phyloP scores from a whole-genome alignment of 2,888 invertebrate genomes.

The Agriotes lineatus region DNA sequence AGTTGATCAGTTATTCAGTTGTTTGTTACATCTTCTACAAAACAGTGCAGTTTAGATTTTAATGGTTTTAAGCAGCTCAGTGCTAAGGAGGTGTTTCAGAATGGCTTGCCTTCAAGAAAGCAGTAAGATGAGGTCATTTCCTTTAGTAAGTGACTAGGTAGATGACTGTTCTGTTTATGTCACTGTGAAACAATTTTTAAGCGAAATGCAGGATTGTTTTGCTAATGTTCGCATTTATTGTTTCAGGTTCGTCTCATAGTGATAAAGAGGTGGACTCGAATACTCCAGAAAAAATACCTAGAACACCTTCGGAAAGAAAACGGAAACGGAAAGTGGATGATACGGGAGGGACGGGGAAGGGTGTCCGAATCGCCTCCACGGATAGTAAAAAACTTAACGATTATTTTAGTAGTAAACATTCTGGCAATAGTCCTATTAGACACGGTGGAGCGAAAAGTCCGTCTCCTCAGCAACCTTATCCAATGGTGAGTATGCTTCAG shows the following conservation, averaged over 20 bases:
- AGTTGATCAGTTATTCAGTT: too few species aligned
- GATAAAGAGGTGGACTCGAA: constrained; percentile 89
- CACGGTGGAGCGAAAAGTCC: constrained; percentile 84
- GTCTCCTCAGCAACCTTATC: constrained; percentile 84
- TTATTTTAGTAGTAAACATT: constrained; percentile 84
- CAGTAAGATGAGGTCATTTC: too few species aligned
- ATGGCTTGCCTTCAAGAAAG: too few species aligned
- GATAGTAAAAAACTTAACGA: constrained; percentile 92
- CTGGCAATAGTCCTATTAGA: constrained; percentile 86
- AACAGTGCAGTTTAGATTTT: too few species aligned
- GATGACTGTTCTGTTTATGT: too few species aligned
- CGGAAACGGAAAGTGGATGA: constrained; percentile 87
- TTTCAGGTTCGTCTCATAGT: constrained; percentile 91
- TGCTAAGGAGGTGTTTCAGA: too few species aligned
- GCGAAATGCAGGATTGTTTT: too few species aligned
- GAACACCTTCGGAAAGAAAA: constrained; percentile 80
- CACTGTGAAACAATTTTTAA: too few species aligned
- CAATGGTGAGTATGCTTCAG: constrained; percentile 79
- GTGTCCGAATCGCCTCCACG: constrained; percentile 67
- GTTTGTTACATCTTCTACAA: too few species aligned
- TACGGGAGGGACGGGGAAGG: constrained; percentile 70
- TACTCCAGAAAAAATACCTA: constrained; percentile 83
- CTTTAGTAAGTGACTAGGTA: too few species aligned
- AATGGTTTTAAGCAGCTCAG: too few species aligned
- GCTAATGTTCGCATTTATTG: too few species aligned